Evolutionary conservation across 2,797 vertebrate genomes (phyloP).

Genomic region (Myotis vivesi): DNA sequence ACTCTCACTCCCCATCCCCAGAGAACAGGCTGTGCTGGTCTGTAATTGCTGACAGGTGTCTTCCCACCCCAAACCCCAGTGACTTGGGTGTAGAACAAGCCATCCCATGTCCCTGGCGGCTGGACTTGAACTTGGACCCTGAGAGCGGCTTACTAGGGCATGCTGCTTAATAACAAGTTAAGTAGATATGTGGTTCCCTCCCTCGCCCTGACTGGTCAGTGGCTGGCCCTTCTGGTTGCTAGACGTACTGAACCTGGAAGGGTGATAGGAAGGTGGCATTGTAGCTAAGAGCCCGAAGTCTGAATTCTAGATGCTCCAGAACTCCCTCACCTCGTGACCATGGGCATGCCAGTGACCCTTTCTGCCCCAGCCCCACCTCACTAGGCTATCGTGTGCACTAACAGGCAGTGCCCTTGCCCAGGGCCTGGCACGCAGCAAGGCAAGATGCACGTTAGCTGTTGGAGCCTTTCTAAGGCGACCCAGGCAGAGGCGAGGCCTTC

Average conservation of each 20-base stretch:
- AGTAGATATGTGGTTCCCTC: background rate
- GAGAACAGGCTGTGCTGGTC: background rate
- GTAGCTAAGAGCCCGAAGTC: background rate
- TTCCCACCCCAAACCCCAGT: background rate
- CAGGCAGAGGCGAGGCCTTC: background rate
- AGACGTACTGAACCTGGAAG: background rate
- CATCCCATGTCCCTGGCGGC: background rate
- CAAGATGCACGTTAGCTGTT: accelerated
- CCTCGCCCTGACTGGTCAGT: background rate
- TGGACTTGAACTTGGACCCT: background rate
- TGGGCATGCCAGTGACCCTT: background rate
- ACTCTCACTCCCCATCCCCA: background rate
- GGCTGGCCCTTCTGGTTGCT: background rate
- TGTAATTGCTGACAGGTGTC: background rate
- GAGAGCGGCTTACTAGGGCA: background rate
- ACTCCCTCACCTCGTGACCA: background rate
- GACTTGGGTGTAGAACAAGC: background rate
- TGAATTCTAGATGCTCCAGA: background rate
- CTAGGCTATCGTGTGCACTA: accelerated
- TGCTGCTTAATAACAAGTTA: background rate
- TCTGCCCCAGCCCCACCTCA: background rate
- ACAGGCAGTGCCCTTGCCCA: background rate
- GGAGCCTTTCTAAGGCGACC: background rate
- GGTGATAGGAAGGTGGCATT: background rate
- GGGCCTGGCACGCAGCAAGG: background rate